phyloP scores from a whole-genome alignment of 35 echinoderm and acorn worm species.

The Eucidaris tribuloides region DNA sequence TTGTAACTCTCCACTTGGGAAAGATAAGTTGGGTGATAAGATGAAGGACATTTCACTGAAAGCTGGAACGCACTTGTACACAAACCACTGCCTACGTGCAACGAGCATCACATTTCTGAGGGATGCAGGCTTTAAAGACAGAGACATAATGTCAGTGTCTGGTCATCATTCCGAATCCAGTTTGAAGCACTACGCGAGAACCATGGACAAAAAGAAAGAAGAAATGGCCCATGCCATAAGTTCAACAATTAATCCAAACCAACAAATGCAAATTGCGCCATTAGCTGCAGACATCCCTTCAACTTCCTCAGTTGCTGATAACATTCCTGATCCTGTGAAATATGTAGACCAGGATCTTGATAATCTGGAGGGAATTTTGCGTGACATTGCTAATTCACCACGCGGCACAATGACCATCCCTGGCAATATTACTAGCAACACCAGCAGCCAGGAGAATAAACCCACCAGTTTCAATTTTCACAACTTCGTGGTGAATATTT shows the following conservation, averaged over 20 bases:
- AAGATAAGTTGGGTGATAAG: not conserved
- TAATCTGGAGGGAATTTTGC: not conserved
- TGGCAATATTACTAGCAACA: not conserved
- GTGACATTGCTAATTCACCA: not conserved
- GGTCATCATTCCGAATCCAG: not conserved
- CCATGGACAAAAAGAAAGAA: not conserved
- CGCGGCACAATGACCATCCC: not conserved
- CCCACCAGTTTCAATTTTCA: not conserved
- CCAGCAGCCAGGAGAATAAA: not conserved
- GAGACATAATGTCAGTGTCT: conserved; percentile 3
- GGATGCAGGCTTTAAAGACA: not conserved
- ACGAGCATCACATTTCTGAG: not conserved
- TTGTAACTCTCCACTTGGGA: not conserved
- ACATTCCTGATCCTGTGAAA: not conserved
- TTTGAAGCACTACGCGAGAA: not conserved
- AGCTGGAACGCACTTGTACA: not conserved
- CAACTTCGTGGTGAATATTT: conserved; percentile 3
- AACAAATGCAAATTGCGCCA: not conserved
- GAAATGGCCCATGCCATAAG: not conserved
- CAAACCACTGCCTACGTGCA: conserved; percentile 14
- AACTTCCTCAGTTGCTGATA: not conserved
- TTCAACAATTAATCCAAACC: not conserved
- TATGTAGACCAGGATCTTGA: not conserved
- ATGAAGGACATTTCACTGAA: not conserved
- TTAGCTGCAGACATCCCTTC: not conserved